Evolutionary conservation across 2,888 invertebrate genomes (phyloP).

Genomic region (Dione vanillae): DNA sequence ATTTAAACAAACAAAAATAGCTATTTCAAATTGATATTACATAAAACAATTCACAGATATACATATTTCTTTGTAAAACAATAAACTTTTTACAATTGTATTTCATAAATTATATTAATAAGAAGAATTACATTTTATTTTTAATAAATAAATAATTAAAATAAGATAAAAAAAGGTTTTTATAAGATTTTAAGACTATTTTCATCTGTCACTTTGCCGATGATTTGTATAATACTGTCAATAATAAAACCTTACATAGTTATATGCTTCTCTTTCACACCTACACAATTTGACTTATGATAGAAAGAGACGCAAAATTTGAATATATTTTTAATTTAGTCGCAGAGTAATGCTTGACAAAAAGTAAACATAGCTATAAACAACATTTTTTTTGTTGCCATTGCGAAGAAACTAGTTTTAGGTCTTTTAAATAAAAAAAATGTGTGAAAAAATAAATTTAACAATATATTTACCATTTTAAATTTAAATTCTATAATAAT

Average conservation of each 20-base stretch:
- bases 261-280: background rate
- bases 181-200: background rate
- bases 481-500: no score
- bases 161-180: background rate
- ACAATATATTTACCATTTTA: no score
- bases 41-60: background rate
- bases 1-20: conserved; percentile 2
- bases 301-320: background rate
- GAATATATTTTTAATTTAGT: background rate
- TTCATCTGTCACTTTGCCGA: conserved; percentile 7
- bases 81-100: background rate
- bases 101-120: background rate
- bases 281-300: background rate
- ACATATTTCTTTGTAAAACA: background rate
- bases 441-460: no score
- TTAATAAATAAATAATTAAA: conserved; percentile 14
- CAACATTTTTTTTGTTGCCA: background rate
- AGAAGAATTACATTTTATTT: background rate
- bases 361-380: conserved; percentile 15
- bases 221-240: conserved; percentile 4
- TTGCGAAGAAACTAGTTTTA: background rate
- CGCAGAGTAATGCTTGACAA: conserved; percentile 8
- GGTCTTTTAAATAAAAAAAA: no score
- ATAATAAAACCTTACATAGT: background rate
- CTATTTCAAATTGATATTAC: background rate